Base-by-base conservation (phyloP, 1,140 invertebrate genomes). In the Caenorhabditis briggsae region DNA sequence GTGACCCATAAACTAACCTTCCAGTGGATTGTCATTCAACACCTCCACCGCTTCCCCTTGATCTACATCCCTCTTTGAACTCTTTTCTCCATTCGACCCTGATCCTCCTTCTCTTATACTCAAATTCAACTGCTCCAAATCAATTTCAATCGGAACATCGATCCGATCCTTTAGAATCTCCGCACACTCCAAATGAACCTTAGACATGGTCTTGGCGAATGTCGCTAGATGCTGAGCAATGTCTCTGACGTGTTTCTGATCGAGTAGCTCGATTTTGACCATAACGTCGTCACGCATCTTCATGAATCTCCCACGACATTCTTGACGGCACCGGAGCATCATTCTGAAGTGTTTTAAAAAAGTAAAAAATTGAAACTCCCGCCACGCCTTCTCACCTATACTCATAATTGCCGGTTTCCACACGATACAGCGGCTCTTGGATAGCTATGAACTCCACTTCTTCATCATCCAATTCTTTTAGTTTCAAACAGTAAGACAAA, bases 351-450 rank as follows among this genome's bases (percentile, higher is more conserved):
- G 58, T 59, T 59, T 25, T 59, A 11, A 59, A 59, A 59, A 59
- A 59, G 18, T 58, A 88, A 87, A 86, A 23, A 16, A 87, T 65
- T n/a, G 20, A 50, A 23, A 33, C 59, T 9, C 55, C 33, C 33
- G 12, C 3, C 20, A 5, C 0, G 6, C 23, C 20, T 16, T 0
- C 82, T 89, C 91, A 96, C 95, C 97, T 95, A 92, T 99, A 99
- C 93, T 99, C 97, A 93, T 99, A 99, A 93, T 99, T 99, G 82
- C 97, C 97, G 8, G 98, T 99, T 93, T 99, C 97, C 0, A 99
- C 96, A 58, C 98, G 94, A 93, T 99, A 99, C 18, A 99, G 93
- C 0, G 97, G 97, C 92, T 99, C 97, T 92, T 98, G 96, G n/a
- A 99, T 92, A 0, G 96, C 95, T 50, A 95, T 95, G 87, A 97